A percentile compares a stretch with the other conserved stretches of the same genome.
These are phyloP conservation scores for Oreochromis spilurus DNA, from an alignment of 2,113 vertebrate species.

Conservation along the genomic window DNA sequence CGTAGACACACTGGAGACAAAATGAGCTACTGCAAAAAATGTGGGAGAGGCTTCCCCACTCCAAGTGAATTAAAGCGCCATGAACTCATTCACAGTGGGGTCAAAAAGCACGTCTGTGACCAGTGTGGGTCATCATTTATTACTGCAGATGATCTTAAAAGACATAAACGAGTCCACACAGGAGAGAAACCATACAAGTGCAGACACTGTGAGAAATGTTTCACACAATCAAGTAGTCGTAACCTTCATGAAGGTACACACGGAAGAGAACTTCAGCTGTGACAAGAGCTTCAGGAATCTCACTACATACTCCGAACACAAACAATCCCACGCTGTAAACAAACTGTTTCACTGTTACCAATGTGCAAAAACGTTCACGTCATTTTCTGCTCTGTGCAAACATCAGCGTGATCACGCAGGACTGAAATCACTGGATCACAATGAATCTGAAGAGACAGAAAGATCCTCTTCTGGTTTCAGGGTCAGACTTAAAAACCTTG, in stretches of 20 bases:
- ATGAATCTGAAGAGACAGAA: accelerated
- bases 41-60: neutral
- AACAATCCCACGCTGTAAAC: accelerated
- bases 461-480: neutral
- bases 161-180: neutral
- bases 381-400: neutral
- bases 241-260: neutral
- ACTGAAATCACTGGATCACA: neutral
- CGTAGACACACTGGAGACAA: neutral
- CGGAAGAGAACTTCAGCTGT: neutral
- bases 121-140: neutral
- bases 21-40: accelerated
- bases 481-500: neutral
- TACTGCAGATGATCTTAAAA: neutral
- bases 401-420: accelerated
- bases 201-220: neutral
- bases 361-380: neutral
- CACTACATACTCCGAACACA: accelerated
- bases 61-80: accelerated
- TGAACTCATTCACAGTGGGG: neutral
- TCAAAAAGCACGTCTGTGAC: neutral
- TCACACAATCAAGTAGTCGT: neutral
- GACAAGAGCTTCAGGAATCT: neutral
- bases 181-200: neutral
- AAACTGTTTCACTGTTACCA: neutral